Conservation (phyloP, 2,888 invertebrate genomes). For the Patella pellucida region DNA sequence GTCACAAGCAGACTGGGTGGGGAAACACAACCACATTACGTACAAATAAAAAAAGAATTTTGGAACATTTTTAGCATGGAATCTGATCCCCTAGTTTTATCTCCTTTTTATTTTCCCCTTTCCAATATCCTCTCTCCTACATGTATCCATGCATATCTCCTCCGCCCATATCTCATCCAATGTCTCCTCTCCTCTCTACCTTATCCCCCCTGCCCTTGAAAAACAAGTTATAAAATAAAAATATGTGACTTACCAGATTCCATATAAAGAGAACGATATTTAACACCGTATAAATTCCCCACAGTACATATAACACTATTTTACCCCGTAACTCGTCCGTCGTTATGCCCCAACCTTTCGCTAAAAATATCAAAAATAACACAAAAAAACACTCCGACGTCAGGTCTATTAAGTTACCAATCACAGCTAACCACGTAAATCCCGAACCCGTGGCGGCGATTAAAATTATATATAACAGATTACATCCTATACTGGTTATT, state of each 20-base stretch:
- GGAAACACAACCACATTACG: too few species aligned
- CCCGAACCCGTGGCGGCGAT: constrained; percentile 94
- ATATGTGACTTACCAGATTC: constrained; percentile 85
- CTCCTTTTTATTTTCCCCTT: too few species aligned
- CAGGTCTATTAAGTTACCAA: constrained; percentile 93
- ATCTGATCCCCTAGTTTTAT: too few species aligned
- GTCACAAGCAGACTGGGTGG: too few species aligned
- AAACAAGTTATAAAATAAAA: background rate
- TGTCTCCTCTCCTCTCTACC: too few species aligned
- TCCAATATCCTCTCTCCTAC: too few species aligned
- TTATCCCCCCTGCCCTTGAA: too few species aligned
- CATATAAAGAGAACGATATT: constrained; percentile 94
- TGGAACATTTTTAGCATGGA: too few species aligned
- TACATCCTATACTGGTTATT: constrained; percentile 87
- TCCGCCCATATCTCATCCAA: too few species aligned
- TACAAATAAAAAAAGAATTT: too few species aligned
- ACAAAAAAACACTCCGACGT: constrained; percentile 93
- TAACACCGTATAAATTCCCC: constrained; percentile 91
- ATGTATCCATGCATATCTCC: too few species aligned
- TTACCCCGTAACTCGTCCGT: constrained; percentile 89
- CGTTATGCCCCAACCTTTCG: constrained; percentile 98
- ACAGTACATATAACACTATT: constrained; percentile 86
- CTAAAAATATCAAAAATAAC: constrained; percentile 89
- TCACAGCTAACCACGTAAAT: constrained; percentile 83
- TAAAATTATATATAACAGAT: constrained; percentile 88